Evolutionary conservation across 2,888 invertebrate species (phyloP), one percentile per base, ranked within the genome.

Genomic region (Amphipyra tragopoginis): DNA sequence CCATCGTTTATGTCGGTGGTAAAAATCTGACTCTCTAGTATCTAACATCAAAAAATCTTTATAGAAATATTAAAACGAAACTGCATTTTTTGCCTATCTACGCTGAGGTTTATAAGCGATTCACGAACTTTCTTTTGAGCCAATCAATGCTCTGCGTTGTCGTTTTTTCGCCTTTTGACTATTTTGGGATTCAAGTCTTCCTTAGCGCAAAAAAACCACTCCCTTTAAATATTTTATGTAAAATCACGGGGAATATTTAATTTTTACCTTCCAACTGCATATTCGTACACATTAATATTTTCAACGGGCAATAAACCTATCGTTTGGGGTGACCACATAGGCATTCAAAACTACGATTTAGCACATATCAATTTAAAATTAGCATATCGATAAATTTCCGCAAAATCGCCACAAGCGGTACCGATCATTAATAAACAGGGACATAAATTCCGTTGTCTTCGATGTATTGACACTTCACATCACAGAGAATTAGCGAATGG

Each of bases 391-490:
- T 58, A 69, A 68, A 62, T 58, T n/a, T 51, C 57, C 6, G 51
- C 42, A 48, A 69, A 68, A 62, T 58, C n/a, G 54, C 57, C 7
- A 54, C 44, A 48, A 65, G 21, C 51, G 57, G 62, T 62, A 74
- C 57, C 34, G 15, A 54, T 51, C 29, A 47, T 61, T 56, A 73
- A 61, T 39, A 57, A 53, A 56, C 48, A 33, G 26, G 53, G 57
- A 61, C 42, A 51, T 74, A 34, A 52, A 68, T 57, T 29, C 13
- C n/a, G 55, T 47, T 75, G 66, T 60, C 72, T 58, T 67, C 73
- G 62, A 72, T 54, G 56, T 50, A 60, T 56, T 72, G 65, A 63
- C 50, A 55, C 68, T 71, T 68, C 60, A 58, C 63, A 49, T 42
- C 60, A 58, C 44, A 39, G 62, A 68, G n/a, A 5, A 42, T 3